Percentiles rank a stretch among this genome's conserved stretches.
phyloP scores from a whole-genome alignment of 2,797 vertebrate genomes.

The Pseudomugil gertrudae region DNA sequence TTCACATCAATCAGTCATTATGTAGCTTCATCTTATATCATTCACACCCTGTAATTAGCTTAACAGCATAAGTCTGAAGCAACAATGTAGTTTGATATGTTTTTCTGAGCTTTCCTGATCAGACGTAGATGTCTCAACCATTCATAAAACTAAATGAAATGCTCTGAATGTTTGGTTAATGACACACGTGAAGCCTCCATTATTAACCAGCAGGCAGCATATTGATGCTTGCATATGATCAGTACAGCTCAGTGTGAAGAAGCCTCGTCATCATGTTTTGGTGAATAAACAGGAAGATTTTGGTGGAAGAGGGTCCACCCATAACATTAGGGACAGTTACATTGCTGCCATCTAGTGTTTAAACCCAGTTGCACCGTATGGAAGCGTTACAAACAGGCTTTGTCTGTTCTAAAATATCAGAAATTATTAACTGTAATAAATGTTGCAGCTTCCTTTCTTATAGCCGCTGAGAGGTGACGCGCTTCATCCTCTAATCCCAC shows the following conservation, averaged over 20 bases:
- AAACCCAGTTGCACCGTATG: background rate
- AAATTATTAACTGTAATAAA: background rate
- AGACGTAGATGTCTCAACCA: background rate
- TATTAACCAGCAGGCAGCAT: slow-evolving; percentile 19
- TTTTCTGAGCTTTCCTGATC: slow-evolving; percentile 4
- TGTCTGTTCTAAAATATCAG: background rate
- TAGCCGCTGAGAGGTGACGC: no score
- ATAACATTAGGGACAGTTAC: slow-evolving; percentile 15
- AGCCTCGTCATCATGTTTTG: slow-evolving; percentile 22
- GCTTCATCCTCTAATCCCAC: no score
- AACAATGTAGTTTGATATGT: slow-evolving; percentile 38
- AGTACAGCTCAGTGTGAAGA: slow-evolving; percentile 12
- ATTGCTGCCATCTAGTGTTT: slow-evolving; percentile 70
- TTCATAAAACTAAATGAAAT: slow-evolving; percentile 3
- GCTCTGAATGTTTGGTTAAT: background rate
- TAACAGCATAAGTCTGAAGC: slow-evolving; percentile 29
- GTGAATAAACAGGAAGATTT: slow-evolving; percentile 36
- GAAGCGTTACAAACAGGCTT: background rate
- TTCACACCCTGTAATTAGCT: slow-evolving; percentile 44
- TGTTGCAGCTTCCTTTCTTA: no score
- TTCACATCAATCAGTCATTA: slow-evolving; percentile 54
- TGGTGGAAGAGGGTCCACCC: slow-evolving; percentile 41
- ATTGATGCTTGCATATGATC: background rate
- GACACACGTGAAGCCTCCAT: slow-evolving; percentile 7
- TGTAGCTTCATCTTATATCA: slow-evolving; percentile 41